Evolutionary conservation across 1,140 invertebrate genomes (phyloP).

Genomic region (Solen grandis): DNA sequence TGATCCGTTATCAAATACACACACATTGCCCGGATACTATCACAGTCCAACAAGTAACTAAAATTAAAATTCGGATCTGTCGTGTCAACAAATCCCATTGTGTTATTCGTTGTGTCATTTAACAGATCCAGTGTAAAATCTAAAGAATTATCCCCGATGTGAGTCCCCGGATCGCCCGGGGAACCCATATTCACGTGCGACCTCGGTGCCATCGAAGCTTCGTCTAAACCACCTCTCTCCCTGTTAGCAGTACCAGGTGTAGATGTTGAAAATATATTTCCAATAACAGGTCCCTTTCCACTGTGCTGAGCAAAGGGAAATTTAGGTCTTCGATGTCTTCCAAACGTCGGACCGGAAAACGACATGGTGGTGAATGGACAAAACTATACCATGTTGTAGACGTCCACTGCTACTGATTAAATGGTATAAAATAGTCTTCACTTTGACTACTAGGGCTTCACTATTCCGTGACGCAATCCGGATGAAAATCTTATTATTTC

Average conservation of each 20-base stretch:
- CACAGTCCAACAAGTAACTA: constrained; percentile 46
- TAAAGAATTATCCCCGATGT: background rate
- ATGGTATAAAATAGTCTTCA: constrained; percentile 15
- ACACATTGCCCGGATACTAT: constrained; percentile 26
- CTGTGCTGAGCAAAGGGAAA: constrained; percentile 9
- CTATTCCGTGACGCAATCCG: constrained; percentile 40
- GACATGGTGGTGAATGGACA: constrained; percentile 9
- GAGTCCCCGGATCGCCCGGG: too few relatives aligned
- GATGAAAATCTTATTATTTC: constrained; percentile 41
- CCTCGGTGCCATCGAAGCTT: background rate
- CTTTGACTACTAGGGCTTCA: constrained; percentile 14
- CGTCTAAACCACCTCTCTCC: background rate
- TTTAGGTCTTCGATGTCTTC: background rate
- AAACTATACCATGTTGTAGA: background rate
- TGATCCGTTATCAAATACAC: constrained; percentile 12
- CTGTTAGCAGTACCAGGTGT: background rate
- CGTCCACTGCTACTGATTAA: background rate
- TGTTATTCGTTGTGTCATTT: constrained; percentile 48
- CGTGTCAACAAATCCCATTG: constrained; percentile 14
- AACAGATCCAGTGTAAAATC: constrained; percentile 31
- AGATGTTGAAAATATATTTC: constrained; percentile 34
- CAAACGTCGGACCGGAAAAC: constrained; percentile 7
- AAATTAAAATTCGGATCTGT: constrained; percentile 35
- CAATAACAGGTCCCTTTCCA: constrained; percentile 44
- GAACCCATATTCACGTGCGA: too few relatives aligned